Evolutionary conservation across 2,113 vertebrate genomes (phyloP), one percentile per base, ranked within the genome.

Genomic region (Trichomycterus rosablanca): DNA sequence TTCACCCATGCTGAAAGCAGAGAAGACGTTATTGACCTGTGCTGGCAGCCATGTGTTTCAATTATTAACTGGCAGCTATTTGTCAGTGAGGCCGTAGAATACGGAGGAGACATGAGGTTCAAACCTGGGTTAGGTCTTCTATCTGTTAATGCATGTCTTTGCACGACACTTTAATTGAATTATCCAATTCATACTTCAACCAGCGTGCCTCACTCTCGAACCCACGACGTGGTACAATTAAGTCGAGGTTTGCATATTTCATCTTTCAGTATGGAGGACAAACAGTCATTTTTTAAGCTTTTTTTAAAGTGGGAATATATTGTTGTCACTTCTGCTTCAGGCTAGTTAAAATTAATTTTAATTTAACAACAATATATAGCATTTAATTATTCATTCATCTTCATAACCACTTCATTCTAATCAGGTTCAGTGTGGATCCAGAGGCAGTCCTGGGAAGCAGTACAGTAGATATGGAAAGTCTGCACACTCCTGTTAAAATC

Each of bases 111-210:
- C 79, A 82, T 83, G 83, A 93, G 89, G 94, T 96, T 97, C 93
- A 96, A 89, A 86, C 90, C 90, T 87, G 91, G 93, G 94, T 94
- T 94, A 94, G 86, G 92, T 93, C 93, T 90, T 93, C 88, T 90
- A 95, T 94, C 90, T 91, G 90, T 93, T 97, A 94, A 92, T 91
- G 93, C 91, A 92, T 91, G 95, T 95, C 91, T 94, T 91, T 89
- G 90, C 88, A 87, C 91, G 90, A 90, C 88, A 89, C 89, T 96
- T 94, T 94, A 98, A 97, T 98, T 96, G 92, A 96, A 96, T 97
- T 97, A 93, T 89, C 88, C 91, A 93, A 96, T 97, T 95, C 97
- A 93, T 93, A 97, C 93, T 94, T 97, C 91, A 95, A 92, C 93
- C 93, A 93, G 93, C 92, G 95, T 91, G 91, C 91, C 89, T 89